A percentile compares a stretch with the other conserved stretches of the same genome.
These are phyloP conservation scores for Matsumurasca onukii DNA, from an alignment of 1,140 invertebrate genomes.

Conservation along the genomic window DNA sequence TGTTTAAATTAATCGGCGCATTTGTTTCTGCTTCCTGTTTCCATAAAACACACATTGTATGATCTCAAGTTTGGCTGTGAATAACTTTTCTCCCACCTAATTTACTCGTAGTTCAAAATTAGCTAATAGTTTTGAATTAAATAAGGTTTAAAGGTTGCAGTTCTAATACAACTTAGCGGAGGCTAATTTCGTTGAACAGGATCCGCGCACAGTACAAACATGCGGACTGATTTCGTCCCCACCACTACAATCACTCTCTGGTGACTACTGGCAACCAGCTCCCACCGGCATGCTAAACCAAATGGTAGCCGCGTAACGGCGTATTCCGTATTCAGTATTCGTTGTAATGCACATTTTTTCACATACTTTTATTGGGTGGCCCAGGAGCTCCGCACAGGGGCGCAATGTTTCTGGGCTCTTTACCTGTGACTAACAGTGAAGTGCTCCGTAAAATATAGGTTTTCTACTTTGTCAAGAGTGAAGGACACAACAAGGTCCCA, in stretches of 20 bases:
- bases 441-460: too few relatives aligned
- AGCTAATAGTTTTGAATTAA: too few relatives aligned
- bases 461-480: too few relatives aligned
- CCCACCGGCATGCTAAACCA: constrained; percentile 1
- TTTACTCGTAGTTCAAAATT: not conserved
- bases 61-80: constrained; percentile 27
- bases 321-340: too few relatives aligned
- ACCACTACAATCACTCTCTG: not conserved
- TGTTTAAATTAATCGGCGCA: not conserved
- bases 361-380: too few relatives aligned
- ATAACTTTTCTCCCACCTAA: constrained; percentile 25
- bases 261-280: not conserved
- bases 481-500: too few relatives aligned
- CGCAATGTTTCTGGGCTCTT: too few relatives aligned
- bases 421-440: too few relatives aligned
- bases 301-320: too few relatives aligned
- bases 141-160: too few relatives aligned
- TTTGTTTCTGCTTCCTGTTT: constrained; percentile 23
- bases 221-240: not conserved
- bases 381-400: too few relatives aligned
- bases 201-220: not conserved
- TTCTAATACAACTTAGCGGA: not conserved
- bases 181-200: not conserved
- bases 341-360: too few relatives aligned
- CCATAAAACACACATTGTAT: constrained; percentile 29